Percentiles rank a stretch among this genome's conserved stretches.
Conservation (phyloP, 2,113 vertebrate species). For the Gopherus flavomarginatus region DNA sequence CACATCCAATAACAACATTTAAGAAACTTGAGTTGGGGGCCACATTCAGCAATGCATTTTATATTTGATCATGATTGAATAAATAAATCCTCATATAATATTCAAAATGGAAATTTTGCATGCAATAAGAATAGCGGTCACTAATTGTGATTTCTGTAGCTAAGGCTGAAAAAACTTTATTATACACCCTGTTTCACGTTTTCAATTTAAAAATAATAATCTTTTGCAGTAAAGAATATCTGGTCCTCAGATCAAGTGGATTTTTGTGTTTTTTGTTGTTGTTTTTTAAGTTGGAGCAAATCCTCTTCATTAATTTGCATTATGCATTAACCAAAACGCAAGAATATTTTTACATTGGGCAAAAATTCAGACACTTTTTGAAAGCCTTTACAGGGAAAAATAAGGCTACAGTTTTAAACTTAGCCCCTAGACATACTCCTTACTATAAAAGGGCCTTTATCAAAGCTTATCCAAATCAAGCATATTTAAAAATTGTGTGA, state of each 20-base stretch:
- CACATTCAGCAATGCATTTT: not conserved
- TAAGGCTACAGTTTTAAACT: not conserved
- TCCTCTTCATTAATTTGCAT: not conserved
- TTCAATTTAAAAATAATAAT: not conserved
- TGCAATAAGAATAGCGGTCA: not conserved
- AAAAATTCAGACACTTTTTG: not conserved
- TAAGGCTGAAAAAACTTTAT: not conserved
- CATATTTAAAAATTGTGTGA: not conserved
- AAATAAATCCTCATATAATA: not conserved
- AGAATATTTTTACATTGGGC: not conserved
- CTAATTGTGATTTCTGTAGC: not conserved
- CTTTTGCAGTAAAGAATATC: not conserved
- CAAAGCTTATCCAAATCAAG: not conserved
- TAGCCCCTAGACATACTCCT: not conserved
- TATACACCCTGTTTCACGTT: not conserved
- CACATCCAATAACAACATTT: not conserved
- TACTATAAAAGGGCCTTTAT: not conserved
- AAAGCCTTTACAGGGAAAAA: not conserved
- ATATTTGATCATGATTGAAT: not conserved
- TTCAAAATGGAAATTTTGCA: not conserved
- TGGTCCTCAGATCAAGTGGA: not conserved
- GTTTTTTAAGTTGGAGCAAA: not conserved
- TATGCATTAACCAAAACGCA: not conserved
- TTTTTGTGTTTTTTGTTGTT: not conserved
- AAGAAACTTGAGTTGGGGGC: not conserved